Percentiles rank a stretch among this genome's conserved stretches.
Conservation (phyloP, 1,140 invertebrate species). For the Sweltsa coloradensis region DNA sequence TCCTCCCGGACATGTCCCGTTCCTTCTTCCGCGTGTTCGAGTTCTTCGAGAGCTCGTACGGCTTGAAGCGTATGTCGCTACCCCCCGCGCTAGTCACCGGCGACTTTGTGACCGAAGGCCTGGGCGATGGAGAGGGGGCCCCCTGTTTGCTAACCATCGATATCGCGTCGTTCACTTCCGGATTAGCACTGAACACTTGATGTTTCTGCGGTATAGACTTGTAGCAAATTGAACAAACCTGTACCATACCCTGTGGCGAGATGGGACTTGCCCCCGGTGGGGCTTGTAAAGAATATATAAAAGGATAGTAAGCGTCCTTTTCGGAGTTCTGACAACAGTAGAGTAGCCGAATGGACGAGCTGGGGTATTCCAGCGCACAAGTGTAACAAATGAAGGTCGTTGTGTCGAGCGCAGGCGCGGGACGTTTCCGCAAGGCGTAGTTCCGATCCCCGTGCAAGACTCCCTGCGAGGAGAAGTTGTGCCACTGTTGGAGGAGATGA, state of each 20-base stretch:
- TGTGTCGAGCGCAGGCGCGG: slow-evolving; percentile 45
- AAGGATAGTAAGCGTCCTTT: slow-evolving; percentile 77
- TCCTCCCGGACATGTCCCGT: background rate
- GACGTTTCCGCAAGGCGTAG: slow-evolving; percentile 64
- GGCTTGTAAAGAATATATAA: slow-evolving; percentile 63
- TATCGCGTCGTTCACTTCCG: background rate
- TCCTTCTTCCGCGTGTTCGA: background rate
- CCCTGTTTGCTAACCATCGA: background rate
- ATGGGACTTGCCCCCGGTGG: slow-evolving; percentile 73
- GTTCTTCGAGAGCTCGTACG: slow-evolving; percentile 43
- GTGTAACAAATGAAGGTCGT: slow-evolving; percentile 81
- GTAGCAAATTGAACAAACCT: slow-evolving; percentile 63
- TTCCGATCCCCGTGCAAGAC: slow-evolving; percentile 61
- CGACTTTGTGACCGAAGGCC: slow-evolving; percentile 36
- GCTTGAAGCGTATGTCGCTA: slow-evolving; percentile 52
- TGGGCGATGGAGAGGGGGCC: slow-evolving; percentile 26
- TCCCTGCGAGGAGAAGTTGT: slow-evolving; percentile 44
- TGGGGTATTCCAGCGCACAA: slow-evolving; percentile 65
- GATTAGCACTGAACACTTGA: slow-evolving; percentile 46
- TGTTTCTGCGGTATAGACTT: slow-evolving; percentile 71
- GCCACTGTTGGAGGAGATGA: slow-evolving; percentile 74
- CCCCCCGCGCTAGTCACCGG: slow-evolving; percentile 39
- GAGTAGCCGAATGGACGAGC: slow-evolving; percentile 36
- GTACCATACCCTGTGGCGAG: slow-evolving; percentile 51
- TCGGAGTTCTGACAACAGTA: slow-evolving; percentile 75